Evolutionary conservation across 1,140 invertebrate species (phyloP).

Genomic region (Akabosia matsudoensis): DNA sequence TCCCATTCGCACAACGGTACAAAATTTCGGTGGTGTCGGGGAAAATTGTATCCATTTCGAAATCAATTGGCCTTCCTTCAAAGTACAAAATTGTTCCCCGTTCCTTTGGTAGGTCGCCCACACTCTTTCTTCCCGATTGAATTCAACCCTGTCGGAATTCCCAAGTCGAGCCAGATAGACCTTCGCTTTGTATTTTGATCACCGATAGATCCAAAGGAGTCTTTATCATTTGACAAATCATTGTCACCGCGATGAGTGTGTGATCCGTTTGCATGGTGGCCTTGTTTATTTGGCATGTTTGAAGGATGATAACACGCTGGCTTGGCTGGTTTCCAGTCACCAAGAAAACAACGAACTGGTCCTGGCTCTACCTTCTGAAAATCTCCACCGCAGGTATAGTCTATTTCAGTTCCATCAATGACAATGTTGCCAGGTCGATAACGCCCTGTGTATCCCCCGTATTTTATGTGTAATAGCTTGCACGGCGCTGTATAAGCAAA

Average conservation of each 20-base stretch:
- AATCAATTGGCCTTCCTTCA: constrained; percentile 43
- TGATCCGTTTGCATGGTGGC: neutral
- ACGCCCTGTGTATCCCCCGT: constrained; percentile 71
- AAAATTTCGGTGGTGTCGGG: constrained; percentile 74
- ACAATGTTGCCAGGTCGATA: constrained; percentile 73
- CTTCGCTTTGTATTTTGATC: neutral
- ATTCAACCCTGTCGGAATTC: neutral
- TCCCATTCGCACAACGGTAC: constrained; percentile 73
- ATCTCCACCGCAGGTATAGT: constrained; percentile 54
- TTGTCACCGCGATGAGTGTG: neutral
- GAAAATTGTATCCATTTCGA: constrained; percentile 52
- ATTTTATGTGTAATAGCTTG: constrained; percentile 65
- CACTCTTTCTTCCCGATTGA: constrained; percentile 31
- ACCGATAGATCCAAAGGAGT: too few species aligned
- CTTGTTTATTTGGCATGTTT: neutral
- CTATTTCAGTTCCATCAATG: constrained; percentile 64
- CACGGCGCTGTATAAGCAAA: constrained; percentile 62
- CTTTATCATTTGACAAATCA: neutral
- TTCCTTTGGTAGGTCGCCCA: constrained; percentile 37
- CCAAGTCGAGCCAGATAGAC: neutral
- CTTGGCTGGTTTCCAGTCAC: constrained; percentile 60
- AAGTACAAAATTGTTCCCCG: constrained; percentile 35
- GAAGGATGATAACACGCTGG: constrained; percentile 56
- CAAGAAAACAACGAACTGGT: constrained; percentile 46
- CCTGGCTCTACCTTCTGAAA: constrained; percentile 51